A percentile compares a stretch with the other conserved stretches of the same genome.
These are phyloP conservation scores for Sinhomidia bicolor DNA, from an alignment of 2,888 invertebrate genomes.

Conservation along the genomic window DNA sequence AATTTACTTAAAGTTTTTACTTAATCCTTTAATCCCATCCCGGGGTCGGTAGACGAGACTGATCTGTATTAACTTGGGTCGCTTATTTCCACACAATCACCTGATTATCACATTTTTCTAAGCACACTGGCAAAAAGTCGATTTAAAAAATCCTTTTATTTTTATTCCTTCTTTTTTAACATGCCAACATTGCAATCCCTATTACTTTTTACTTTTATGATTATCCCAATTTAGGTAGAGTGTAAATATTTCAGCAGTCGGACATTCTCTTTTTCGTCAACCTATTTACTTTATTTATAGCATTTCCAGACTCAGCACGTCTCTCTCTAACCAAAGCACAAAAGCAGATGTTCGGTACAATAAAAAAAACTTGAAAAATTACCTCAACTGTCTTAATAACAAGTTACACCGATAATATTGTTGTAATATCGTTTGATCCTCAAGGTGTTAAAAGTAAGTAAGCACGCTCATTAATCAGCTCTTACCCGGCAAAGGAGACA, in stretches of 20 bases:
- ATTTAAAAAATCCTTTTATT: constrained; percentile 45
- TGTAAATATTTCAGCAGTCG: constrained; percentile 20
- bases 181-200: not conserved
- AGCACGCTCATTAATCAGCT: constrained; percentile 44
- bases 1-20: too few species aligned
- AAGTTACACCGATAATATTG: not conserved
- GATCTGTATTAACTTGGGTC: too few species aligned
- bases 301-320: too few species aligned
- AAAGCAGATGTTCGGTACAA: not conserved
- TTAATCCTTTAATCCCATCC: too few species aligned
- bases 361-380: constrained; percentile 1
- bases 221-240: constrained; percentile 15
- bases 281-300: too few species aligned
- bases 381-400: not conserved
- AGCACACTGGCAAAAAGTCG: not conserved
- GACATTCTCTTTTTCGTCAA: constrained; percentile 17
- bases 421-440: too few species aligned
- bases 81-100: too few species aligned
- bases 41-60: too few species aligned
- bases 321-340: too few species aligned
- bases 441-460: too few species aligned
- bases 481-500: not conserved
- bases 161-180: not conserved
- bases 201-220: not conserved
- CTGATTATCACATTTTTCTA: constrained; percentile 28